A percentile compares a stretch with the other conserved stretches of the same genome.
These are phyloP conservation scores for Hypotaenidia okinawae DNA, from an alignment of 2,797 vertebrate species.

Conservation along the genomic window DNA sequence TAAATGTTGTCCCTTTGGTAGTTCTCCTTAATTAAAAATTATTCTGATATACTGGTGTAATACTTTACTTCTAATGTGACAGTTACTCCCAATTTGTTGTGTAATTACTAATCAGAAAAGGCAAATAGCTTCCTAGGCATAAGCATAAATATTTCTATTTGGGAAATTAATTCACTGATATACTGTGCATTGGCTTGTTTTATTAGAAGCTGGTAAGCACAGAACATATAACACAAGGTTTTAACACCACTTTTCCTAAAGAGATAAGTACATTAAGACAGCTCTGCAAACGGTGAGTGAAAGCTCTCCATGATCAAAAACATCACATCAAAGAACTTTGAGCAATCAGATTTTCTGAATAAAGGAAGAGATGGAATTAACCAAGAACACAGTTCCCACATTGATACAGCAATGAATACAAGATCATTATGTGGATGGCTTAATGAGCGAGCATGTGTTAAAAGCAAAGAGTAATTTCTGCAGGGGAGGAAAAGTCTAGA, in stretches of 20 bases:
- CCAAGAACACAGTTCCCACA: neutral
- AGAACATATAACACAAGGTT: neutral
- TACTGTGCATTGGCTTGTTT: neutral
- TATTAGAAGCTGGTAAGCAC: neutral
- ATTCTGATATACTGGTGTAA: constrained; percentile 14
- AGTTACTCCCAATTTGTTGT: neutral
- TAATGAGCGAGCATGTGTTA: constrained; percentile 12
- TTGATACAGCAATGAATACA: neutral
- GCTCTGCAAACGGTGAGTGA: neutral
- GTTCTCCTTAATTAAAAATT: constrained; percentile 53
- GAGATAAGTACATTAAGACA: neutral
- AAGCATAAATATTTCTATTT: constrained; percentile 17
- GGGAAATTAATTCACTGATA: neutral
- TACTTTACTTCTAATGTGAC: constrained; percentile 21
- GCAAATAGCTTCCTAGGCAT: constrained; percentile 9
- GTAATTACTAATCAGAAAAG: constrained; percentile 20
- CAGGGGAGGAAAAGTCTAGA: neutral
- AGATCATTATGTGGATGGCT: neutral
- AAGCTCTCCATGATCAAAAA: constrained; percentile 18
- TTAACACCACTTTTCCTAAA: neutral
- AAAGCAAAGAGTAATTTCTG: constrained; percentile 27
- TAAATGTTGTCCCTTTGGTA: neutral
- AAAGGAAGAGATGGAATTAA: constrained; percentile 1
- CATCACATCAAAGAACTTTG: neutral
- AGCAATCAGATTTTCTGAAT: neutral